phyloP scores from a whole-genome alignment of 2,888 invertebrate species.

The Ischnura elegans region DNA sequence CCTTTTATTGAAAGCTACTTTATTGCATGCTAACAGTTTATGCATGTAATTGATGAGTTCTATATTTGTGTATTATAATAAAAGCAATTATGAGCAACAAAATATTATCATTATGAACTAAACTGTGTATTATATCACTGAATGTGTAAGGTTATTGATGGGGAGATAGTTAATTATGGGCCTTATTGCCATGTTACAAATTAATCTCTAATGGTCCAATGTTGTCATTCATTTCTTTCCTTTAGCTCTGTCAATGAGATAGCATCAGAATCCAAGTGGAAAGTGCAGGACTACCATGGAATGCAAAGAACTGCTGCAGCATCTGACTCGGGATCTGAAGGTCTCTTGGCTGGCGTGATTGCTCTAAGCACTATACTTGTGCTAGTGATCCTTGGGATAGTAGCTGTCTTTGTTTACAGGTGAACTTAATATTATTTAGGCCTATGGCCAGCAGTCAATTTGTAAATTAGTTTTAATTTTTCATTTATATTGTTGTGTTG shows the following conservation, averaged over 20 bases:
- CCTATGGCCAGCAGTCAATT: not conserved
- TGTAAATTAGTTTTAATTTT: not conserved
- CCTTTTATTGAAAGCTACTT: no score
- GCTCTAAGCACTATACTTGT: not conserved
- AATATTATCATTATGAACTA: no score
- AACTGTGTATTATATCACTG: no score
- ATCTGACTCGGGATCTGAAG: not conserved
- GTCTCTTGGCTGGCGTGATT: not conserved
- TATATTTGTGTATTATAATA: no score
- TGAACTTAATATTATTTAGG: not conserved
- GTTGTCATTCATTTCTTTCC: not conserved
- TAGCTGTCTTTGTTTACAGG: constrained; percentile 24
- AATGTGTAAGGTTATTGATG: no score
- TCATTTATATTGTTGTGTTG: no score
- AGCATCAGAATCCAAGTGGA: not conserved
- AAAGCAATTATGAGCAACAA: no score
- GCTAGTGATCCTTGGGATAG: not conserved
- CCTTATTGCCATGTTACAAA: no score
- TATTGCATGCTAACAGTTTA: no score
- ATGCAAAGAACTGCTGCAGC: not conserved
- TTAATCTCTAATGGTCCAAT: no score
- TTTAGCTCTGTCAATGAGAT: not conserved
- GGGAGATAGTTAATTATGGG: no score
- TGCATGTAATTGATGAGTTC: no score
- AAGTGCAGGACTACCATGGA: not conserved